Evolutionary conservation across 1,140 invertebrate species (phyloP), one percentile per base, ranked within the genome.

Genomic region (Pygmarrhopalites habei): DNA sequence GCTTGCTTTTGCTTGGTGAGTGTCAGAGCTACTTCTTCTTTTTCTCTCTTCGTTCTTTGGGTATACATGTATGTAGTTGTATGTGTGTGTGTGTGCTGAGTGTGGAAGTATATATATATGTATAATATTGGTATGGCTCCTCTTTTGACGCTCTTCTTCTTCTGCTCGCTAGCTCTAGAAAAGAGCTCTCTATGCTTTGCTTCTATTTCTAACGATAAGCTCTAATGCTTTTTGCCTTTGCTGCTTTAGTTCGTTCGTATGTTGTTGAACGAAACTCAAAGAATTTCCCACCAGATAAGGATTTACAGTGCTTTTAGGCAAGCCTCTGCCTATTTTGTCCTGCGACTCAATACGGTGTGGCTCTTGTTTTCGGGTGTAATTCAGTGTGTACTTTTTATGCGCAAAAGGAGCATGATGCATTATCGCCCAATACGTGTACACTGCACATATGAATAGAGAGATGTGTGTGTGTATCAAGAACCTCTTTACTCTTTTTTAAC

Each of bases 231-330:
- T 35, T 7, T 15, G 15, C 32, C 5, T 7, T 35, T 5, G 5
- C 5, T 35, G 32, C 32, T 7, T 35, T 5, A 35, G 5, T 7
- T 35, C 32, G 32, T 35, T 35, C 32, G 32, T 35, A 35, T 35
- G 5, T 15, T 15, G 32, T 35, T 35, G 32, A 35, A 46, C 10
- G 44, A 46, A 46, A 46, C 19, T 52, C 23, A 52, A 52, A 52
- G 49, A 52, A 52, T 52, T 52, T 52, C 49, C 49, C 49, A 52
- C 49, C 49, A 52, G 49, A 52, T 52, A 52, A 52, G 49, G 49
- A 52, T 52, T 52, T 52, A 52, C 49, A 52, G 49, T 14, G 49
- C 14, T 52, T 52, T 52, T 52, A 52, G 25, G 49, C 49, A 52
- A 52, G 49, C 23, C 49, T 29, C 49, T 52, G 49, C 25, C 49